Percentiles rank a stretch among this genome's conserved stretches.
phyloP scores from a whole-genome alignment of 2,888 invertebrate genomes.

The Scaptomyza polygonia region DNA sequence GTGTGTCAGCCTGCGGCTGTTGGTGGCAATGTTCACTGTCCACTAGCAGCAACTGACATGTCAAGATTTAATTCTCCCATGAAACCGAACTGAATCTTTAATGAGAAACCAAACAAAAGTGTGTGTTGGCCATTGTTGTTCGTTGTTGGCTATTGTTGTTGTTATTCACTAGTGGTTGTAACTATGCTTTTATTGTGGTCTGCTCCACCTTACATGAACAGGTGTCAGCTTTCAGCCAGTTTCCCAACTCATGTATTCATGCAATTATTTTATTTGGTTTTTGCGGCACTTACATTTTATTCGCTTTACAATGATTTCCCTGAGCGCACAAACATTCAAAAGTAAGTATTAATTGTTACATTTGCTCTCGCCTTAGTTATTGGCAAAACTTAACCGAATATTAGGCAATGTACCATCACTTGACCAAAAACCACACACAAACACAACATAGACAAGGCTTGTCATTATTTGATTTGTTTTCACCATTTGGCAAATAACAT shows the following conservation, averaged over 20 bases:
- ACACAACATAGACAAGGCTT: background rate
- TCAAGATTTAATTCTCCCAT: slow-evolving; percentile 78
- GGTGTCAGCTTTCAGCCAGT: slow-evolving; percentile 31
- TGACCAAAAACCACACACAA: slow-evolving; percentile 43
- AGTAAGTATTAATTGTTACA: slow-evolving; percentile 58
- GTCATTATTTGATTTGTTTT: slow-evolving; percentile 14
- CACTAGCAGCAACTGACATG: slow-evolving; percentile 49
- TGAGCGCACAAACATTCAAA: slow-evolving; percentile 23
- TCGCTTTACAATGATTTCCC: slow-evolving; percentile 73
- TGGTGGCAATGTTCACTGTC: slow-evolving; percentile 27
- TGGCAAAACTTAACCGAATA: slow-evolving; percentile 50
- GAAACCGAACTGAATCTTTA: slow-evolving; percentile 81
- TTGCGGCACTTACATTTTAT: slow-evolving; percentile 75
- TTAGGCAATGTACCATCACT: slow-evolving; percentile 53
- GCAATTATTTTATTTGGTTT: slow-evolving; percentile 64
- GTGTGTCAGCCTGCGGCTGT: slow-evolving; percentile 37
- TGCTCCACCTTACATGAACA: slow-evolving; percentile 25
- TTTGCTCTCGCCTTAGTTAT: slow-evolving; percentile 28
- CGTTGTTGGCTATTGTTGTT: slow-evolving; percentile 21
- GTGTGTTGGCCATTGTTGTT: slow-evolving; percentile 28
- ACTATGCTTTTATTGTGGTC: slow-evolving; percentile 44
- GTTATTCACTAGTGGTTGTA: slow-evolving; percentile 55
- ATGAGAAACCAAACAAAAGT: slow-evolving; percentile 66
- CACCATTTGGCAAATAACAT: slow-evolving; percentile 41
- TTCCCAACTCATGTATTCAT: slow-evolving; percentile 15